Evolutionary conservation across 2,888 invertebrate genomes (phyloP).

Genomic region (Eupithecia dodoneata): DNA sequence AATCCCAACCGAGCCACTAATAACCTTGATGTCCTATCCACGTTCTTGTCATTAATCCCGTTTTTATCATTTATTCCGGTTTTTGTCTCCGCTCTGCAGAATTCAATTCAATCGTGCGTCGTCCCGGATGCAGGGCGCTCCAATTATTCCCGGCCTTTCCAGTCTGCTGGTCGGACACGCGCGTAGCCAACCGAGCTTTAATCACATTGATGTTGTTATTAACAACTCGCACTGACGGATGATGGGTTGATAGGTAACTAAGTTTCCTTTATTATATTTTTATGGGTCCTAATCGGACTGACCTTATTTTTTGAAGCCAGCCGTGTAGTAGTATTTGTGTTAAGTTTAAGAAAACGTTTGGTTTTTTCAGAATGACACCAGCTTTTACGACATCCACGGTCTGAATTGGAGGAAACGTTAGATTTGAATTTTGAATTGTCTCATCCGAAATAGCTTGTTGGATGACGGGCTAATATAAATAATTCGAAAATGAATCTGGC

Average conservation of each 20-base stretch:
- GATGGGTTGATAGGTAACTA: not conserved
- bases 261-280: not conserved
- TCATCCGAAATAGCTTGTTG: too few species aligned
- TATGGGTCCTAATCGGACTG: not conserved
- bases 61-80: slow-evolving; percentile 16
- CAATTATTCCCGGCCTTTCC: slow-evolving; percentile 32
- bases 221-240: not conserved
- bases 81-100: slow-evolving; percentile 6
- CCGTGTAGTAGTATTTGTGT: not conserved
- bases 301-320: not conserved
- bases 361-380: not conserved
- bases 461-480: too few species aligned
- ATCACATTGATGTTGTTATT: slow-evolving; percentile 9
- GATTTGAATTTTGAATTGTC: too few species aligned
- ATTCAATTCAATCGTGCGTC: slow-evolving; percentile 20
- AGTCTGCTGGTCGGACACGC: slow-evolving; percentile 28
- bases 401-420: too few species aligned
- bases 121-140: slow-evolving; percentile 18
- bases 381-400: too few species aligned
- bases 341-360: not conserved
- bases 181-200: slow-evolving; percentile 7
- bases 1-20: not conserved
- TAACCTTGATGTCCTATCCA: not conserved
- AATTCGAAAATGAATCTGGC: too few species aligned
- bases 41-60: not conserved